Evolutionary conservation across 2,113 vertebrate species (phyloP).

Genomic region (Stomatorhinus ivindoensis): DNA sequence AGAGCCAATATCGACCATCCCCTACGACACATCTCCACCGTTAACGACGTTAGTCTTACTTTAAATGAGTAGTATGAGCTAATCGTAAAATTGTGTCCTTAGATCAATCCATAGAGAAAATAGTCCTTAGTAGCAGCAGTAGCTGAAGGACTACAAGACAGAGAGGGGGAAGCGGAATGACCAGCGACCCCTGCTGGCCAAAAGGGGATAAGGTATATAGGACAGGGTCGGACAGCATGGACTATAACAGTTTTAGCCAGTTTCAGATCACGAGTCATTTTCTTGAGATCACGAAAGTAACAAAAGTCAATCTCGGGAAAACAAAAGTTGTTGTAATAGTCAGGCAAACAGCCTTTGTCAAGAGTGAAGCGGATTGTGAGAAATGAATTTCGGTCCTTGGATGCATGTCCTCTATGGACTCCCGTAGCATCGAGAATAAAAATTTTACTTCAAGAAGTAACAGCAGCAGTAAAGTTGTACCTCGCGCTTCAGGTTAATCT

Average conservation of each 20-base stretch:
- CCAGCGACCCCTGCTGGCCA: neutral
- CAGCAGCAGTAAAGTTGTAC: neutral
- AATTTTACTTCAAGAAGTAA: neutral
- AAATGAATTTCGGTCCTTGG: neutral
- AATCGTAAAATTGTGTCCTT: no score
- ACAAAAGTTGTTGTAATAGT: neutral
- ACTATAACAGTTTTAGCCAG: neutral
- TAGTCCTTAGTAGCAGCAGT: no score
- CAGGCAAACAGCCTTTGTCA: neutral
- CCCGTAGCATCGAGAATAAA: neutral
- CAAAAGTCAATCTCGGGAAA: neutral
- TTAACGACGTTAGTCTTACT: no score
- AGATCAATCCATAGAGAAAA: no score
- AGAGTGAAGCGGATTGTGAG: neutral
- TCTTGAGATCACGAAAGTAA: neutral
- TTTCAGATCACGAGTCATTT: no score
- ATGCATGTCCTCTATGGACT: neutral
- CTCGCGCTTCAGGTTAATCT: neutral
- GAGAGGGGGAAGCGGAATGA: neutral
- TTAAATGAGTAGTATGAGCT: no score
- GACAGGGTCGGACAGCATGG: neutral
- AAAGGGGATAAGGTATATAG: neutral
- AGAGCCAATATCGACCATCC: no score
- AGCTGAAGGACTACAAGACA: neutral
- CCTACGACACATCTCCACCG: no score